Evolutionary conservation across 35 echinoderm and acorn worm species (phyloP).

Genomic region (Ptychodera flava): DNA sequence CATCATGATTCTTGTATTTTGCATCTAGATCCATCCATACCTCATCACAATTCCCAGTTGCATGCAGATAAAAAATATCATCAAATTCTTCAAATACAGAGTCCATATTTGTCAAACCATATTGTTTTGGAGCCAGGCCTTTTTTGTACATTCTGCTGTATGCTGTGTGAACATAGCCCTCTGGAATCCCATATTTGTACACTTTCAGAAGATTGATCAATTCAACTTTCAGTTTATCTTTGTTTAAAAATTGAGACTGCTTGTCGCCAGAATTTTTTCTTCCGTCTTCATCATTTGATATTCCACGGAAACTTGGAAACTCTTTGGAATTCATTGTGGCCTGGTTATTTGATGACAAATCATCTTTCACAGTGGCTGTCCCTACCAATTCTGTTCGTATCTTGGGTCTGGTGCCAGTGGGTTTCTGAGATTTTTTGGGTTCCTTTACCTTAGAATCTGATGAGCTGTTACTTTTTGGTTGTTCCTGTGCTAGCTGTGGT

Average conservation of each 20-base stretch:
- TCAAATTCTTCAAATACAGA: background rate
- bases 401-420: too few relatives aligned
- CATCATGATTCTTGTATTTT: background rate
- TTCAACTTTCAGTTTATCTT: background rate
- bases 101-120: background rate
- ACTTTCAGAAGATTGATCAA: background rate
- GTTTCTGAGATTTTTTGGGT: too few relatives aligned
- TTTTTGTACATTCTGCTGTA: background rate
- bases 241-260: background rate
- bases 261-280: too few relatives aligned
- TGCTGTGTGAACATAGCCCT: background rate
- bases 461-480: too few relatives aligned
- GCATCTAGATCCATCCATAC: background rate
- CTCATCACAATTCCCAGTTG: background rate
- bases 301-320: too few relatives aligned
- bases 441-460: too few relatives aligned
- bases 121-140: background rate
- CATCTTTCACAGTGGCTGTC: too few relatives aligned
- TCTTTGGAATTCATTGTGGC: too few relatives aligned
- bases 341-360: too few relatives aligned
- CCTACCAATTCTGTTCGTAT: too few relatives aligned
- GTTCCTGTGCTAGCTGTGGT: too few relatives aligned
- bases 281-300: too few relatives aligned
- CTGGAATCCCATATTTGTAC: background rate
- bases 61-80: background rate